Evolutionary conservation across 64 coral and sea anemone genomes (phyloP).

Genomic region (Catalaphyllia jardinei): DNA sequence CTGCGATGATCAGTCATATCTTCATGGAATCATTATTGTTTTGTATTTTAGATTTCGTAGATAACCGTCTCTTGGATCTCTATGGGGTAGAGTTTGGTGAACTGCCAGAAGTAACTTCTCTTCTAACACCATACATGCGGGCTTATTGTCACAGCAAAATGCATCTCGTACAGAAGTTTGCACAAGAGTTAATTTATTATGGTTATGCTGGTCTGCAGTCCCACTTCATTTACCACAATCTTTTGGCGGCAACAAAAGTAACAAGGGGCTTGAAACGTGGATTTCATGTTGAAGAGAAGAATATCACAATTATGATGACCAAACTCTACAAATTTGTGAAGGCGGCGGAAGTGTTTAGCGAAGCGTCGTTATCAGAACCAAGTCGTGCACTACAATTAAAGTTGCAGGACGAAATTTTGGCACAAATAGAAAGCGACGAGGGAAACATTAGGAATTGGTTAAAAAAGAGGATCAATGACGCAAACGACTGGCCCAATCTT

Average conservation of each 20-base stretch:
- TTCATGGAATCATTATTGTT: not conserved
- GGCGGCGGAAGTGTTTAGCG: constrained; percentile 38
- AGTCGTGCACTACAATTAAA: constrained; percentile 27
- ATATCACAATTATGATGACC: constrained; percentile 27
- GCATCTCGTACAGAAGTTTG: constrained; percentile 29
- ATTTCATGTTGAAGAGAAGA: constrained; percentile 10
- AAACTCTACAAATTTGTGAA: constrained; percentile 60
- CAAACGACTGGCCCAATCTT: constrained; percentile 34
- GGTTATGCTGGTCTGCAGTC: constrained; percentile 49
- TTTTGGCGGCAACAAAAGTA: constrained; percentile 5
- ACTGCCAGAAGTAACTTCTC: constrained; percentile 54
- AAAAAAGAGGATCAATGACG: constrained; percentile 17
- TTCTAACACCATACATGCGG: constrained; percentile 37
- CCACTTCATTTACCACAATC: constrained; percentile 47
- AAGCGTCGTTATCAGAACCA: constrained; percentile 31
- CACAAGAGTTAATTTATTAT: constrained; percentile 40
- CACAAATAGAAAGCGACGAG: constrained; percentile 30
- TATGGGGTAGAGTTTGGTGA: constrained; percentile 67
- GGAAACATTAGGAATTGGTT: constrained; percentile 24
- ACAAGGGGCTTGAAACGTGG: constrained; percentile 16
- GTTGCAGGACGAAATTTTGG: constrained; percentile 47
- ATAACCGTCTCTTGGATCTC: constrained; percentile 55
- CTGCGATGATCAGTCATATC: too few relatives aligned
- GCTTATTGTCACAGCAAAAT: constrained; percentile 48
- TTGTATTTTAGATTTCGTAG: constrained; percentile 34